phyloP scores from a whole-genome alignment of 2,888 invertebrate genomes.

The Byasa hedistus region DNA sequence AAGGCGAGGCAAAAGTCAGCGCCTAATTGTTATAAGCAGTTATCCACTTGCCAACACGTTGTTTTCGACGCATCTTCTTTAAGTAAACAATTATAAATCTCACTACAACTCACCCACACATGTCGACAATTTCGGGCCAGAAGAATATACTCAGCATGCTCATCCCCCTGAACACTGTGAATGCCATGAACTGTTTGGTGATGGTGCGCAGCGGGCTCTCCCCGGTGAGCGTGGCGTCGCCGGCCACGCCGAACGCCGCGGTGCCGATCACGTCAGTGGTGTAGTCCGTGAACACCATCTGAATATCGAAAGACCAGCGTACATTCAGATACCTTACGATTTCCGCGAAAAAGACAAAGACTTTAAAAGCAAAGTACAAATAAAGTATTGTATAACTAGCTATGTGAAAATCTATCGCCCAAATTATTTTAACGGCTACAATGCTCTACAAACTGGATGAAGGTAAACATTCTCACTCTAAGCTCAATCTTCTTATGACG shows the following conservation, averaged over 20 bases:
- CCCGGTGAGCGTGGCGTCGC: constrained; percentile 36
- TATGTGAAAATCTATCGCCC: too few species aligned
- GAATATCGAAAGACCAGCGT: not conserved
- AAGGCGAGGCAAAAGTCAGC: too few species aligned
- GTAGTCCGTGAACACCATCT: constrained; percentile 36
- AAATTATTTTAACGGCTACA: too few species aligned
- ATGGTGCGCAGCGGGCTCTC: constrained; percentile 34
- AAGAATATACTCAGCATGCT: constrained; percentile 38
- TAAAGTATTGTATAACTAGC: too few species aligned
- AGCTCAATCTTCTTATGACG: constrained; percentile 17
- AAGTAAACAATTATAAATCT: too few species aligned
- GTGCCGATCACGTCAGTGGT: constrained; percentile 39
- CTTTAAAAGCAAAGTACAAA: too few species aligned
- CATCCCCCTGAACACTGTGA: constrained; percentile 31
- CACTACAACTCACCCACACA: constrained; percentile 34
- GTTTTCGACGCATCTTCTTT: too few species aligned
- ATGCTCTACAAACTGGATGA: too few species aligned
- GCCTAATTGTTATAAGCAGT: too few species aligned
- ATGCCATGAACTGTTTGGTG: constrained; percentile 36
- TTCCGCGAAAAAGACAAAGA: too few species aligned
- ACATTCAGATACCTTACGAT: too few species aligned
- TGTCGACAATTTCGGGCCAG: constrained; percentile 35
- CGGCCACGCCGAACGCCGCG: constrained; percentile 36
- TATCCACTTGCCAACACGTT: too few species aligned
- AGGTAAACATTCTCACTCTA: constrained; percentile 1